These are phyloP conservation scores for Prionailurus viverrinus DNA, from an alignment of 2,113 vertebrate genomes.

Conservation along the genomic window DNA sequence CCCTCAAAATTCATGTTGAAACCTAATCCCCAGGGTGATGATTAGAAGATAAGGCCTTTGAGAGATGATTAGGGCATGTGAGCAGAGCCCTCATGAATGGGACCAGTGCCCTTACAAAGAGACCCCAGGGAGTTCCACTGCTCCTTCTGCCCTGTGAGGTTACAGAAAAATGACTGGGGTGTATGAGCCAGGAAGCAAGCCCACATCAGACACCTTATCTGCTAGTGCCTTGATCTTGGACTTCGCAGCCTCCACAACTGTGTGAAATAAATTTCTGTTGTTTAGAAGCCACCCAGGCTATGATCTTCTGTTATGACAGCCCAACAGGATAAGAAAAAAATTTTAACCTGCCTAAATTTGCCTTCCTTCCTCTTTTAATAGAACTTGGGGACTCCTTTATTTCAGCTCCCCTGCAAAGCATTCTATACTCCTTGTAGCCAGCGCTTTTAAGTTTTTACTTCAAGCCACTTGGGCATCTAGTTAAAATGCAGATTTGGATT, in stretches of 20 bases:
- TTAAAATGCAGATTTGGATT: slow-evolving; percentile 39
- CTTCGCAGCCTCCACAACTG: not conserved
- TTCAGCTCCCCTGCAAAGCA: not conserved
- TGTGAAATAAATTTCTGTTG: not conserved
- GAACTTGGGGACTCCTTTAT: not conserved
- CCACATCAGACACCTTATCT: not conserved
- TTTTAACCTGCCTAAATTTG: not conserved
- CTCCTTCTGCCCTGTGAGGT: not conserved
- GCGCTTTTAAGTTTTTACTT: slow-evolving; percentile 17
- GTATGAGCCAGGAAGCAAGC: not conserved
- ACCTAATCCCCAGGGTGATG: not conserved
- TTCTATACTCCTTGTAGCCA: not conserved
- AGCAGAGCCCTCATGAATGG: not conserved
- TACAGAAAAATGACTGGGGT: not conserved
- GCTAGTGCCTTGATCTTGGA: not conserved
- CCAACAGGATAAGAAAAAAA: not conserved
- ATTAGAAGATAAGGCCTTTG: not conserved
- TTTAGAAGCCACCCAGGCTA: not conserved
- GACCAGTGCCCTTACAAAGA: not conserved
- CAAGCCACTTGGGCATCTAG: not conserved
- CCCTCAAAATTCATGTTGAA: not conserved
- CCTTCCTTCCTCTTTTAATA: slow-evolving; percentile 5
- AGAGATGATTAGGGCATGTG: not conserved
- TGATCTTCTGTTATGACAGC: not conserved
- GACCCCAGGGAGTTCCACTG: not conserved